Percentiles rank a stretch among this genome's conserved stretches.
Conservation (phyloP, 2,797 vertebrate genomes). For the Amphiprion clarkii region DNA sequence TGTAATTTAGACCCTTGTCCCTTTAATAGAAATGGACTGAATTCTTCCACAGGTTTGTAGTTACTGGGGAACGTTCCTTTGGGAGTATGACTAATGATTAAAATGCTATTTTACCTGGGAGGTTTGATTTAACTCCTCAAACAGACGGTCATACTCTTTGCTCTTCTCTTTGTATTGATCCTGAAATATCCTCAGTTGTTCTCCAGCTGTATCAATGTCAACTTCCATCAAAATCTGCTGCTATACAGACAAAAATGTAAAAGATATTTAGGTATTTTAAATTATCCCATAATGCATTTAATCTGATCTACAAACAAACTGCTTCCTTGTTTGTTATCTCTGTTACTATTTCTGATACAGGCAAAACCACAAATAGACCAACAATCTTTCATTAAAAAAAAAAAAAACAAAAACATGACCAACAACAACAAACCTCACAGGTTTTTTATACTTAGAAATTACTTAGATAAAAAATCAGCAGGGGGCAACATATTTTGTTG, state of each 20-base stretch:
- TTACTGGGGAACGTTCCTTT: too few relatives aligned
- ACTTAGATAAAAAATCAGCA: neutral
- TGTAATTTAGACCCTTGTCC: too few relatives aligned
- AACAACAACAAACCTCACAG: neutral
- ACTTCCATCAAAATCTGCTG: slow-evolving; percentile 92
- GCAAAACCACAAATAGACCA: neutral
- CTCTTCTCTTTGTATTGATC: slow-evolving; percentile 94
- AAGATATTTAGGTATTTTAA: slow-evolving; percentile 5
- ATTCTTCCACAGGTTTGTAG: too few relatives aligned
- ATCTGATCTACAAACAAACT: neutral
- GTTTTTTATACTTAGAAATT: neutral
- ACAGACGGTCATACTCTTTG: slow-evolving; percentile 91
- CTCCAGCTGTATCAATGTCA: slow-evolving; percentile 90
- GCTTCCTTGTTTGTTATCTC: neutral
- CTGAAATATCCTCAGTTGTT: slow-evolving; percentile 92
- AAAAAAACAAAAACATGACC: neutral
- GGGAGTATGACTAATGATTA: too few relatives aligned
- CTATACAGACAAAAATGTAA: slow-evolving; percentile 51
- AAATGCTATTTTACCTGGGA: slow-evolving; percentile 86
- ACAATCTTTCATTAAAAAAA: neutral
- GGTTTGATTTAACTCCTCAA: slow-evolving; percentile 91
- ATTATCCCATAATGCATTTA: slow-evolving; percentile 3
- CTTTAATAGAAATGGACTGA: too few relatives aligned
- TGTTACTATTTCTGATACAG: neutral
- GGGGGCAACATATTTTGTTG: neutral